phyloP scores from a whole-genome alignment of 1,140 invertebrate species.

The Drosophila sturtevanti region DNA sequence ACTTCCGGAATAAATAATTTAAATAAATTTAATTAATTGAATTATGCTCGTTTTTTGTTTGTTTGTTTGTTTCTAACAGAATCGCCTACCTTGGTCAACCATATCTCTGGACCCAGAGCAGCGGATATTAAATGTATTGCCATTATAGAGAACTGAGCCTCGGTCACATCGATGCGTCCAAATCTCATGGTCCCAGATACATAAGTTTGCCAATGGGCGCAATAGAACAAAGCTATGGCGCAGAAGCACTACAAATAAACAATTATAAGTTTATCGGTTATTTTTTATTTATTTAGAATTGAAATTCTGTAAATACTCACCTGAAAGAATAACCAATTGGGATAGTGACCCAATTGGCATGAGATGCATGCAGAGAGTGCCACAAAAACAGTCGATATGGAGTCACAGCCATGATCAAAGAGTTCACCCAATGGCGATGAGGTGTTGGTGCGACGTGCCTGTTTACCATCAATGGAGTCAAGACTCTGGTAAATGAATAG shows the following conservation, averaged over 20 bases:
- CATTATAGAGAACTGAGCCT: constrained; percentile 98
- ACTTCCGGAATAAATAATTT: constrained; percentile 62
- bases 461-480: constrained; percentile 99
- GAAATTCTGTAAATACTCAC: constrained; percentile 70
- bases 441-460: constrained; percentile 96
- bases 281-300: background rate
- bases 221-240: constrained; percentile 97
- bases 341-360: constrained; percentile 94
- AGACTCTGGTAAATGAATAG: constrained; percentile 99
- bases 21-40: constrained; percentile 20
- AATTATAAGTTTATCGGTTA: background rate
- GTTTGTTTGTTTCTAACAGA: background rate
- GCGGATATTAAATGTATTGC: constrained; percentile 93
- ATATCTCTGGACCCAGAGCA: constrained; percentile 92
- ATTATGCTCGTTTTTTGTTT: background rate
- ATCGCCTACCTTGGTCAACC: constrained; percentile 89
- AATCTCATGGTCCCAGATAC: constrained; percentile 97
- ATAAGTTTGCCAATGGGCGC: constrained; percentile 99
- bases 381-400: constrained; percentile 98
- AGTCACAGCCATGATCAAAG: constrained; percentile 99
- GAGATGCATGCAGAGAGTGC: constrained; percentile 96
- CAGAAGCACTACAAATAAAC: constrained; percentile 90
- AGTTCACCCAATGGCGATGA: constrained; percentile 97
- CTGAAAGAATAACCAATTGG: constrained; percentile 97
- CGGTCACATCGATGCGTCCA: constrained; percentile 98